These are phyloP conservation scores for Morpho deidamia DNA, from an alignment of 2,888 invertebrate species.

Conservation along the genomic window DNA sequence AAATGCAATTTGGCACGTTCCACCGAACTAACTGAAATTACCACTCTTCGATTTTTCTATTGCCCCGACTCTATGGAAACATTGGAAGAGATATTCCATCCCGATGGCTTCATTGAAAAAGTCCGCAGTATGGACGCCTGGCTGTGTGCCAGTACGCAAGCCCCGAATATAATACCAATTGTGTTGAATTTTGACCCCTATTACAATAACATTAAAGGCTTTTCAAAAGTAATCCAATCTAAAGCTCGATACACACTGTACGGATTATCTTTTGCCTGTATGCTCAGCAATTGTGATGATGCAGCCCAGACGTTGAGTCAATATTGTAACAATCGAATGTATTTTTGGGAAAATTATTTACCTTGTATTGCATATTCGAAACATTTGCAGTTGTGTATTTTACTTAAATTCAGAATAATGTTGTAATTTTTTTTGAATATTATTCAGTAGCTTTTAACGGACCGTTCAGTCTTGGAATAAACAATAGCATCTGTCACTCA, in stretches of 20 bases:
- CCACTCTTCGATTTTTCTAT: slow-evolving; percentile 46
- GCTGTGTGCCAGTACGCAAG: slow-evolving; percentile 45
- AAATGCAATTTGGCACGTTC: slow-evolving; percentile 20
- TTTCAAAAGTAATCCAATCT: slow-evolving; percentile 8
- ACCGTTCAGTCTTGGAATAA: too few species aligned
- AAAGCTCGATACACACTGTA: slow-evolving; percentile 21
- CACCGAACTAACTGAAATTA: slow-evolving; percentile 22
- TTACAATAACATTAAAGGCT: slow-evolving; percentile 6
- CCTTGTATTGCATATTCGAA: background rate
- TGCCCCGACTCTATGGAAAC: slow-evolving; percentile 68
- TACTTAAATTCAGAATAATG: too few species aligned
- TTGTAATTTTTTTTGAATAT: too few species aligned
- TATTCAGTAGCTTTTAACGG: too few species aligned
- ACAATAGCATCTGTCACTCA: too few species aligned
- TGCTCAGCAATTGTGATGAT: slow-evolving; percentile 64
- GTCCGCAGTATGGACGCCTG: slow-evolving; percentile 72
- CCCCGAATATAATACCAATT: slow-evolving; percentile 13
- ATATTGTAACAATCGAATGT: slow-evolving; percentile 16
- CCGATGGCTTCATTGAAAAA: slow-evolving; percentile 73
- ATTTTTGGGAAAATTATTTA: slow-evolving; percentile 13
- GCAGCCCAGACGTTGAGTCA: slow-evolving; percentile 34
- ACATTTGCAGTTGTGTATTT: too few species aligned
- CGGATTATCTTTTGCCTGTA: slow-evolving; percentile 65
- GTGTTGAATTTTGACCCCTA: slow-evolving; percentile 16
- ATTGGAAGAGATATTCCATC: slow-evolving; percentile 72